Evolutionary conservation across 2,797 vertebrate genomes (phyloP), one percentile per base, ranked within the genome.

Genomic region (Anas georgica): DNA sequence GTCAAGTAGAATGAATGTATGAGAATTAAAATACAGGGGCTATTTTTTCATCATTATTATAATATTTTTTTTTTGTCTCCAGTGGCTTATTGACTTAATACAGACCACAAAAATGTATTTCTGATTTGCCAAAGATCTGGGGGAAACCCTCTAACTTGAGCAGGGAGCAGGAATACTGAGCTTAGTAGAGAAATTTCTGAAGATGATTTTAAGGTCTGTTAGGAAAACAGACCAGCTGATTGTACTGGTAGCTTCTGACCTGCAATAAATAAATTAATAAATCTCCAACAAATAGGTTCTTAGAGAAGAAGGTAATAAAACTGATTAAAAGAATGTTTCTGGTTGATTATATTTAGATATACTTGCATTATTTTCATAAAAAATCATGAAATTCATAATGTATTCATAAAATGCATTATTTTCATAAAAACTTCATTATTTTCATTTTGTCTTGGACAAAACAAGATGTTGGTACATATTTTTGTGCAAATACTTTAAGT

Each of bases 91-190:
- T 91, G 78, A 81, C 45, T 80, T 92, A 90, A 90, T 46, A 72
- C 26, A 78, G 72, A 87, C 86, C 92, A 93, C 93, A 94, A 52
- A 52, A 92, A 96, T 85, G 54, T 21, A 52, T 93, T 94, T 72
- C 15, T 29, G 37, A 46, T 87, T 91, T 86, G 33, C 81, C 82
- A 92, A 58, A 86, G 54, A 66, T 83, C 76, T 92, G 79, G 23
- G 35, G 89, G 58, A 94, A 95, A 80, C 88, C 33, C n/a, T 81
- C 29, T 74, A 56, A 68, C 37, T 75, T 87, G 18, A 87, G 35
- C 14, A 63, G 12, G 12, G 18, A 87, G 39, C 14, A 63, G 12
- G 12, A 82, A 67, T 83, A 75, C 46, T 81, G 7, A 52, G n/a
- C 12, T 91, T 86, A 81, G 84, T 55, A 79, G 39, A 93, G 28